phyloP scores from a whole-genome alignment of 2,797 vertebrate genomes.

The Lutjanus campechanus region DNA sequence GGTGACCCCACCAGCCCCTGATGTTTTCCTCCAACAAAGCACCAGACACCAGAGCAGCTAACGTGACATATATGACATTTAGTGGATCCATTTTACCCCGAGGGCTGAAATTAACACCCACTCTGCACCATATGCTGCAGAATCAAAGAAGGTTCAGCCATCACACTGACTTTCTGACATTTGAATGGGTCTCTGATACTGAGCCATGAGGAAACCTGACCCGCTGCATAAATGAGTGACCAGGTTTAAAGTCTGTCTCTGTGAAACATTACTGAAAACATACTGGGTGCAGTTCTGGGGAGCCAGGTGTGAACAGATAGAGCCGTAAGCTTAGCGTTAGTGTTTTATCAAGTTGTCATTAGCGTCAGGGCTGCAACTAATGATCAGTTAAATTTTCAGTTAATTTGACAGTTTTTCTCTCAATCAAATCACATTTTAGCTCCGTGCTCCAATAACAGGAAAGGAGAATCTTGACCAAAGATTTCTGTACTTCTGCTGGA shows the following conservation, averaged over 20 bases:
- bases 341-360: neutral
- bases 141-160: constrained; percentile 38
- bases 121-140: constrained; percentile 55
- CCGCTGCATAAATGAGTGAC: constrained; percentile 6
- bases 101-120: constrained; percentile 73
- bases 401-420: too few species aligned
- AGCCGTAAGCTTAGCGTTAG: neutral
- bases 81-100: constrained; percentile 45
- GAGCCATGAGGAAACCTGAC: constrained; percentile 50
- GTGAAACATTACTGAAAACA: neutral
- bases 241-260: constrained; percentile 3
- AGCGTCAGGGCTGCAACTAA: too few species aligned
- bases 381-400: too few species aligned
- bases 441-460: too few species aligned
- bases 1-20: constrained; percentile 34
- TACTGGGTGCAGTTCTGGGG: neutral
- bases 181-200: constrained; percentile 30
- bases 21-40: constrained; percentile 37
- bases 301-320: neutral
- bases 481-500: too few species aligned
- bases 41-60: constrained; percentile 38
- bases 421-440: too few species aligned
- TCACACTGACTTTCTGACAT: constrained; percentile 39
- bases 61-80: constrained; percentile 57
- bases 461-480: too few species aligned